Base-by-base conservation (phyloP, 1,140 invertebrate genomes). In the Teleopsis dalmanni region DNA sequence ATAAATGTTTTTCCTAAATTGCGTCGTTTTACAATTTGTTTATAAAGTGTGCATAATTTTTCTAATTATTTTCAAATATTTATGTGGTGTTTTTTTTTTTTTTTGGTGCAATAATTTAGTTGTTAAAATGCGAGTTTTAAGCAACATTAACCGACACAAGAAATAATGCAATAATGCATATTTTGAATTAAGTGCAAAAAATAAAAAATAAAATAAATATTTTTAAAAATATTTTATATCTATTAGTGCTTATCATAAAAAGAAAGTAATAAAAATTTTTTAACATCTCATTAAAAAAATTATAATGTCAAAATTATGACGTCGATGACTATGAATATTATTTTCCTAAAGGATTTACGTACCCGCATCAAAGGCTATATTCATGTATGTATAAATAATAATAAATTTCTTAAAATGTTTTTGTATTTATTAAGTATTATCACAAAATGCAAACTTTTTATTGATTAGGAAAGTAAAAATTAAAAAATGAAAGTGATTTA, bases 331-430 rank as follows among this genome's bases (percentile, higher is more conserved):
- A 64, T 69, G 62, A 68, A 69, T 37, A 69, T 69, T 65, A 65
- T 69, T 14, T 69, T 69, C 22, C 51, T 69, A 42, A 69, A 69
- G 65, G 65, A 69, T 56, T 49, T 70, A 46, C 62, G 62, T 27
- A 59, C 66, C 35, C 62, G 66, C 49, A 65, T 70, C 37, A 62
- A 63, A 57, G 65, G 64, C 63, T 67, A 69, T 58, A 47, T 70
- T 27, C 65, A 68, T 48, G 65, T 69, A 68, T 54, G 65, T 68
- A 65, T 52, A 31, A 8, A 16, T 23, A 46, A 25, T 26, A 36
- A 25, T n/a, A 13, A 40, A 13, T 19, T 11, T 40, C 21, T 40
- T 40, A n/a, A n/a, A n/a, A n/a, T n/a, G n/a, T n/a, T n/a, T n/a
- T n/a, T n/a, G n/a, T n/a, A n/a, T n/a, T n/a, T n/a, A n/a, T n/a